Conservation (phyloP, 2,888 invertebrate genomes). For the Agriopis leucophaearia region DNA sequence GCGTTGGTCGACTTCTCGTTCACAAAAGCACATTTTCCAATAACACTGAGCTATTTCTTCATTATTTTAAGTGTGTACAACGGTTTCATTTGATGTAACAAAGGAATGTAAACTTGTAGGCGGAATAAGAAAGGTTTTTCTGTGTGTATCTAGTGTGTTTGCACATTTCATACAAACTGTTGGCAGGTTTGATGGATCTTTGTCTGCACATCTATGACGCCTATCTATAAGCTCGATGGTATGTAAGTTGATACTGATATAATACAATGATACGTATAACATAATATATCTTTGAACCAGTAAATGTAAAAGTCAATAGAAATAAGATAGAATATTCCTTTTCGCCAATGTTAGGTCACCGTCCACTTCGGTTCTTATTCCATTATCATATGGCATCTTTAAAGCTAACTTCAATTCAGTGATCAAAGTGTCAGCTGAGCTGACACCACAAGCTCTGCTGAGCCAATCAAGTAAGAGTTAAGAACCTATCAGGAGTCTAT, state of each 20-base stretch:
- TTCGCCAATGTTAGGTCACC: neutral
- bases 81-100: conserved; percentile 5
- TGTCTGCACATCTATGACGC: neutral
- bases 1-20: neutral
- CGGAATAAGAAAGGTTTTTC: neutral
- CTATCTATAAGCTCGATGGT: neutral
- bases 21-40: conserved; percentile 16
- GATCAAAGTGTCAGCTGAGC: neutral
- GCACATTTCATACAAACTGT: neutral
- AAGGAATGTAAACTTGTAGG: neutral
- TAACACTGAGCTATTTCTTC: conserved; percentile 9
- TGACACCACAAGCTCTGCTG: neutral
- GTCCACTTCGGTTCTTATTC: too few species aligned
- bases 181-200: conserved; percentile 1
- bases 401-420: neutral
- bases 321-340: neutral
- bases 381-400: neutral
- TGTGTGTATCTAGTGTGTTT: neutral
- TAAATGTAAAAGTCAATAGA: too few species aligned
- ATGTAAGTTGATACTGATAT: too few species aligned
- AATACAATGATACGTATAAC: too few species aligned
- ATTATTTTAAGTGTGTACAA: conserved; percentile 12
- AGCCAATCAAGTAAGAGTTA: conserved; percentile 20
- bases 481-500: conserved; percentile 36
- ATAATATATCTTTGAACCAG: too few species aligned